phyloP scores from a whole-genome alignment of 37 sponge, comb jelly and placozoan genomes.

The Diacarnus erythraeanus region DNA sequence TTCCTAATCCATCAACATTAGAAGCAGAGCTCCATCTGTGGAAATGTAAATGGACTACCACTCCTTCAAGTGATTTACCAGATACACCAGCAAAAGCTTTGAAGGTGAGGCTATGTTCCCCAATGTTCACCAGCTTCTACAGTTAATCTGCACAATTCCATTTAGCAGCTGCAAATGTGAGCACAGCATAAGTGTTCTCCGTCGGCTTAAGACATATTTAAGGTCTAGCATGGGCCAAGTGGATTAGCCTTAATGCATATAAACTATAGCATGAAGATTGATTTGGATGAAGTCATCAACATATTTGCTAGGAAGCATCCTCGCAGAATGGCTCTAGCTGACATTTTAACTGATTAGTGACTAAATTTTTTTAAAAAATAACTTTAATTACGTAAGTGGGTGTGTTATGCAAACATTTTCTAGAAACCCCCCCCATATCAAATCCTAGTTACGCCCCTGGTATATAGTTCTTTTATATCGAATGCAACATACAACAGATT shows the following conservation, averaged over 20 bases:
- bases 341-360: not conserved
- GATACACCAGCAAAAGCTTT: conserved; percentile 32
- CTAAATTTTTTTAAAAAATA: too few species aligned
- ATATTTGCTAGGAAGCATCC: conserved; percentile 38
- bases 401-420: not conserved
- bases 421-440: not conserved
- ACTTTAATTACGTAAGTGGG: not conserved
- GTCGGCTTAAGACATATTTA: conserved; percentile 48
- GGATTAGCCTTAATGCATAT: conserved; percentile 43
- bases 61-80: conserved; percentile 7
- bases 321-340: conserved; percentile 10
- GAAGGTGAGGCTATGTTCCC: conserved; percentile 24
- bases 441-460: not conserved
- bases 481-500: too few species aligned
- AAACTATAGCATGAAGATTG: conserved; percentile 22
- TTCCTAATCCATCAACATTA: conserved; percentile 20
- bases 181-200: conserved; percentile 33
- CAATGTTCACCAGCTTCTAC: conserved; percentile 25
- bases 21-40: conserved; percentile 50
- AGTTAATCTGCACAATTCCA: conserved; percentile 24
- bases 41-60: conserved; percentile 22
- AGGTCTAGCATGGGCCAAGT: conserved; percentile 42
- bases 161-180: conserved; percentile 48
- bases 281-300: conserved; percentile 26
- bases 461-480: too few species aligned